Evolutionary conservation across 2,888 invertebrate species (phyloP).

Genomic region (Troides aeacus): DNA sequence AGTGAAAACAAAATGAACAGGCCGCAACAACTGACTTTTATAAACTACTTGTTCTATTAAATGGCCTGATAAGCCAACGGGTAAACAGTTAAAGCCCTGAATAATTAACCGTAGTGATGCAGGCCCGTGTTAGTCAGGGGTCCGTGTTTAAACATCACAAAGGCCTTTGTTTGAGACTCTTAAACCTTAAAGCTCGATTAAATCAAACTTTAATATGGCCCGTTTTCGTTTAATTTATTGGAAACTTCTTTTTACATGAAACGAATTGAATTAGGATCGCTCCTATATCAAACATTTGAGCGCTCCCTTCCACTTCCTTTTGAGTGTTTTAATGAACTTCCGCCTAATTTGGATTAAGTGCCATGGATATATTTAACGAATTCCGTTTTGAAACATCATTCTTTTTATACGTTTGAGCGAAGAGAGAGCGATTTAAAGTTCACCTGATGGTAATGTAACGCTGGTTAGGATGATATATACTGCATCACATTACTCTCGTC

Average conservation of each 20-base stretch:
- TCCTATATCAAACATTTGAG: constrained; percentile 1
- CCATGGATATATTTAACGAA: neutral
- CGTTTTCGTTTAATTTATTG: constrained; percentile 8
- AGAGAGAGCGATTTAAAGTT: too few relatives aligned
- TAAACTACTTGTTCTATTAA: constrained; percentile 14
- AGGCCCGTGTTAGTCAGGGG: constrained; percentile 22
- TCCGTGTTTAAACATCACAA: constrained; percentile 19
- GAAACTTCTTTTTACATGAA: neutral
- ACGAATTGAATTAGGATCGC: neutral
- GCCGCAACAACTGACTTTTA: constrained; percentile 1
- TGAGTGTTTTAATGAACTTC: neutral
- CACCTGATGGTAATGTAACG: too few relatives aligned
- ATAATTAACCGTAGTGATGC: constrained; percentile 22
- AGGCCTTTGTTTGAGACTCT: constrained; percentile 23
- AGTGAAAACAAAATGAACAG: constrained; percentile 4
- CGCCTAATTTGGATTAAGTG: neutral
- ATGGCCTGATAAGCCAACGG: constrained; percentile 1
- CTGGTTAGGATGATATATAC: too few relatives aligned
- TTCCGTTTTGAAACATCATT: neutral
- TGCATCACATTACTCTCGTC: too few relatives aligned
- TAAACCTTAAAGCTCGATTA: constrained; percentile 21
- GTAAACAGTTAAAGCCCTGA: constrained; percentile 17
- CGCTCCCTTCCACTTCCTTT: neutral
- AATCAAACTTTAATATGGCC: constrained; percentile 13
- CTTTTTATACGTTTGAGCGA: too few relatives aligned